Conservation (phyloP, 1,140 invertebrate species). For the Aphelenchoides fujianensis region DNA sequence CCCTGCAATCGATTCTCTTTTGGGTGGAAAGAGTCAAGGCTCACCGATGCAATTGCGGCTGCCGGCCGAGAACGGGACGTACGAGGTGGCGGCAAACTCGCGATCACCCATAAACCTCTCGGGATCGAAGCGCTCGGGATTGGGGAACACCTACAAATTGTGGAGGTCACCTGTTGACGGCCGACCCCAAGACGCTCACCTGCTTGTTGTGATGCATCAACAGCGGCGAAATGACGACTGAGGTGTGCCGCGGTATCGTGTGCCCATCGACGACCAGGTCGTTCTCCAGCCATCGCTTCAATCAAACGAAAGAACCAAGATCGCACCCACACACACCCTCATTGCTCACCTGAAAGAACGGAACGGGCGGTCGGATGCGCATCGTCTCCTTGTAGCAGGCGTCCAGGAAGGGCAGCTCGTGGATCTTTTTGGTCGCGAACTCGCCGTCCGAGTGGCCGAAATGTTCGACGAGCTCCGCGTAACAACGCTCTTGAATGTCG, state of each 20-base stretch:
- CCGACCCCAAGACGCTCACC: too few relatives aligned
- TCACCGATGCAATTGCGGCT: too few relatives aligned
- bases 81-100: too few relatives aligned
- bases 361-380: conserved; percentile 19
- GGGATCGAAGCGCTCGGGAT: too few relatives aligned
- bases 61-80: too few relatives aligned
- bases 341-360: conserved; percentile 14
- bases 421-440: neutral
- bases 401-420: conserved; percentile 16
- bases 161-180: too few relatives aligned
- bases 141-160: too few relatives aligned
- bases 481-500: conserved; percentile 34
- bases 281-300: neutral
- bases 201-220: conserved; percentile 2
- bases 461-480: conserved; percentile 28
- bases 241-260: neutral
- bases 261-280: neutral
- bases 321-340: too few relatives aligned
- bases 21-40: too few relatives aligned
- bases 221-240: neutral
- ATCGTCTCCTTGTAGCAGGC: conserved; percentile 12
- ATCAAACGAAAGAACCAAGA: too few relatives aligned
- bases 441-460: conserved; percentile 16
- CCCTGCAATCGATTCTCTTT: too few relatives aligned
- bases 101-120: too few relatives aligned